Base-by-base conservation (phyloP, 2,888 invertebrate genomes). In the Adela reaumurella region DNA sequence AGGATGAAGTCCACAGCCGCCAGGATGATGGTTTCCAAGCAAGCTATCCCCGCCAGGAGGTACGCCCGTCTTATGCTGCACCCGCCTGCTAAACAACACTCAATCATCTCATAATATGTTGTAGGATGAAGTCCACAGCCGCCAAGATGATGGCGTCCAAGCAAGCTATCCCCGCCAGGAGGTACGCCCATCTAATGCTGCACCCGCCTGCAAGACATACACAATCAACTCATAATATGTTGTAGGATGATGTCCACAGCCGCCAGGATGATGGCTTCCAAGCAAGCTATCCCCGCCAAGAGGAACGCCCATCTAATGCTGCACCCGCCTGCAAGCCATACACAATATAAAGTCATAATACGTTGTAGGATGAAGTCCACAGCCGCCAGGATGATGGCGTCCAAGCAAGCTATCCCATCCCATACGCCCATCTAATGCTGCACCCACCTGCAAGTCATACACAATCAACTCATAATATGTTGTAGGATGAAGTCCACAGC, bases 31-130 rank as follows among this genome's bases (percentile, higher is more conserved):
- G 92, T 92, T 67, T 95, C 95, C 56, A 91, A 69, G 49, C 92
- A 89, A 1, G 90, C 94, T 53, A 97, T 94, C 52, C 92, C 90
- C 5, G 95, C 96, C 58, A 97, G 81, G 11, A 96, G 86, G 71
- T 93, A 96, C 3, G 96, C 96, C 95, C 95, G 95, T 60, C 94
- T 85, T 49, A 97, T 84, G 53, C 89, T 90, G 65, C 97, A 97
- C 19, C 89, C 86, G 35, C 94, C 97, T 62, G 86, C 64, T 61
- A 80, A 68, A 61, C 18, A 44, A n/a, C n/a, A n/a, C n/a, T n/a
- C n/a, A n/a, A 10, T 14, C 8, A 8, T 8, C 8, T 14, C 29
- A 46, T 29, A 17, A 46, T 6, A 10, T 20, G n/a, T 45, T 17
- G 8, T n/a, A 14, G 10, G 5, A 45, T 45, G 10, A 6, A 45